Conservation (phyloP, 2,797 vertebrate genomes). For the Eurystomus glaucurus region DNA sequence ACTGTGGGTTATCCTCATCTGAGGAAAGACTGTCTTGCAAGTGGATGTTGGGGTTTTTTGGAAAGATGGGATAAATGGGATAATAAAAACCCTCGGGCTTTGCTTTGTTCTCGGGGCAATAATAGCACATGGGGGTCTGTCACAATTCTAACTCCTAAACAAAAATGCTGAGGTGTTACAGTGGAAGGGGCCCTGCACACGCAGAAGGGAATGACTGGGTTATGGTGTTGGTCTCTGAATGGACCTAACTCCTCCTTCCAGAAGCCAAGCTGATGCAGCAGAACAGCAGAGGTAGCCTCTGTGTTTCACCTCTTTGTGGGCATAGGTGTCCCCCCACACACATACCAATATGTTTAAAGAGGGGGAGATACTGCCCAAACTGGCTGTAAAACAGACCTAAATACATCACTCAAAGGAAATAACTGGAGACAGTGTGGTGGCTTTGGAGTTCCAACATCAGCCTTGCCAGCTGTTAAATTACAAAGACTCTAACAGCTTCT, state of each 20-base stretch:
- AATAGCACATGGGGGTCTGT: not conserved
- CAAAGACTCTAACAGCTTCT: slow-evolving; percentile 37
- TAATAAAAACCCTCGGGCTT: not conserved
- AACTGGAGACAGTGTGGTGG: not conserved
- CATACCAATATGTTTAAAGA: not conserved
- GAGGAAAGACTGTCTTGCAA: not conserved
- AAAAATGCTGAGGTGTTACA: not conserved
- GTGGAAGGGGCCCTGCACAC: not conserved
- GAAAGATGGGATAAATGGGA: not conserved
- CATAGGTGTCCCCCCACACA: accelerated
- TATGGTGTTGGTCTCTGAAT: not conserved
- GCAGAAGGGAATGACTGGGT: not conserved
- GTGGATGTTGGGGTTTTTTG: not conserved
- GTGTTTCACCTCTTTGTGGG: not conserved
- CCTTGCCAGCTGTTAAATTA: not conserved
- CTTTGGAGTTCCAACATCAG: not conserved
- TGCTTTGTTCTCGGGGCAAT: not conserved
- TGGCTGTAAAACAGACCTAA: not conserved
- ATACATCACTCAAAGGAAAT: not conserved
- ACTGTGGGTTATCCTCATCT: not conserved
- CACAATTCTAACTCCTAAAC: not conserved
- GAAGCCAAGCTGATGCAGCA: not conserved
- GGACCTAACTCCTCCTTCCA: not conserved
- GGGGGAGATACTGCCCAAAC: not conserved
- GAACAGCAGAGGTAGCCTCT: not conserved